Evolutionary conservation across 53 echinoderm and acorn worm species (phyloP).

Genomic region (Hippasteria phrygiana): DNA sequence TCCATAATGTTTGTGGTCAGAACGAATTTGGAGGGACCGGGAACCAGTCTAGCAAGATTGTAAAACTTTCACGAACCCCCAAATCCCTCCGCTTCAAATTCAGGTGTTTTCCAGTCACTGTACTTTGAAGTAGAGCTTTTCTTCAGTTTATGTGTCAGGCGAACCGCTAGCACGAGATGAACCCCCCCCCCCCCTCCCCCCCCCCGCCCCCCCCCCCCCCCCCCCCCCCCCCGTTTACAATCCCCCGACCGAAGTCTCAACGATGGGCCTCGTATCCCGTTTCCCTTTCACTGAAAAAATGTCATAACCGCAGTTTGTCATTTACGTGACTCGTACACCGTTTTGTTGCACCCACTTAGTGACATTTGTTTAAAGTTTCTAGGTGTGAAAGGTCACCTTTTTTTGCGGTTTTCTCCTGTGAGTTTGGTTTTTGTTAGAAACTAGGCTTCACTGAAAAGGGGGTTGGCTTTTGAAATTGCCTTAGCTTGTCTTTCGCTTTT

Average conservation of each 20-base stretch:
- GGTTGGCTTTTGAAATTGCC: conserved; percentile 5
- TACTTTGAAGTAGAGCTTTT: too few relatives aligned
- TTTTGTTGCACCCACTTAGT: conserved; percentile 29
- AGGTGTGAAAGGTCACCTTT: conserved; percentile 37
- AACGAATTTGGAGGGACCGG: too few relatives aligned
- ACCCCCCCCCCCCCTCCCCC: too few relatives aligned
- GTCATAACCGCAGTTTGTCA: conserved; percentile 34
- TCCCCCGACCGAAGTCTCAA: neutral
- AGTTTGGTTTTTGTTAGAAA: conserved; percentile 25
- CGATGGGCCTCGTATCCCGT: neutral
- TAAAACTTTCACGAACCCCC: too few relatives aligned
- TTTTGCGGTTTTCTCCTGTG: conserved; percentile 13
- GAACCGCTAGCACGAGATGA: too few relatives aligned
- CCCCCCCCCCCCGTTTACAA: neutral
- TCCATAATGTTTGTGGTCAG: too few relatives aligned
- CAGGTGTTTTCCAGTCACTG: too few relatives aligned
- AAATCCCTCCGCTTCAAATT: too few relatives aligned
- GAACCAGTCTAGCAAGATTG: too few relatives aligned
- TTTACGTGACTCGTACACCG: neutral
- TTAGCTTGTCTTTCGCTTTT: neutral
- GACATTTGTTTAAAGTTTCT: conserved; percentile 26
- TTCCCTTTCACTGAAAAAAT: neutral
- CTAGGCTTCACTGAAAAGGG: conserved; percentile 30
- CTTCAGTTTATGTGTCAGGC: too few relatives aligned
- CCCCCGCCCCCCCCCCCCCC: too few relatives aligned